Evolutionary conservation across 2,113 vertebrate species (phyloP).

Genomic region (Phylloscopus trochilus): DNA sequence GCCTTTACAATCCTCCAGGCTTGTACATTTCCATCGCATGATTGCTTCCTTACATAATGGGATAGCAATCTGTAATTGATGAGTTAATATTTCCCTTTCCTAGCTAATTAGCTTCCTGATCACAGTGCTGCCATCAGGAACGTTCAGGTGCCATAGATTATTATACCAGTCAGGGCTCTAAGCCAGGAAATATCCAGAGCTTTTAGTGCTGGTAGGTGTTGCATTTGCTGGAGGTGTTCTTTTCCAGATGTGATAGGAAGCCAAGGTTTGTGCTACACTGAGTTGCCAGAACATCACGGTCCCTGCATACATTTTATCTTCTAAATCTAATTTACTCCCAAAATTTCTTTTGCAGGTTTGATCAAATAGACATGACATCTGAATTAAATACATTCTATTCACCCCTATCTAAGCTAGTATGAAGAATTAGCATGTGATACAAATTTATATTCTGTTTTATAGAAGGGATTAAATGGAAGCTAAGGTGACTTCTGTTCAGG

Average conservation of each 20-base stretch:
- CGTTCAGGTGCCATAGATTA: not conserved
- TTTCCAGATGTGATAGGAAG: not conserved
- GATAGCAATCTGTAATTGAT: constrained; percentile 17
- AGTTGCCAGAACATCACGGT: not conserved
- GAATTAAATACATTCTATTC: not conserved
- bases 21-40: not conserved
- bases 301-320: not conserved
- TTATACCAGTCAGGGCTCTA: not conserved
- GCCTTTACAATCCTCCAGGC: not conserved
- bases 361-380: not conserved
- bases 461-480: not conserved
- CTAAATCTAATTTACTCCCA: not conserved
- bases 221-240: not conserved
- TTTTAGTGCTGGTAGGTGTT: not conserved
- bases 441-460: not conserved
- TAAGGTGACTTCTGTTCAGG: not conserved
- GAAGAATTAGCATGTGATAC: not conserved
- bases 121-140: not conserved
- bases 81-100: constrained; percentile 10
- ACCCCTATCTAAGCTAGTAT: not conserved
- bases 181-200: not conserved
- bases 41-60: constrained; percentile 4
- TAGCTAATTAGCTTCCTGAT: constrained; percentile 34
- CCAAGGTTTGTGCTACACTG: not conserved
- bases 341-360: not conserved